Evolutionary conservation across 2,888 invertebrate genomes (phyloP).

Genomic region (Phyllotreta striolata): DNA sequence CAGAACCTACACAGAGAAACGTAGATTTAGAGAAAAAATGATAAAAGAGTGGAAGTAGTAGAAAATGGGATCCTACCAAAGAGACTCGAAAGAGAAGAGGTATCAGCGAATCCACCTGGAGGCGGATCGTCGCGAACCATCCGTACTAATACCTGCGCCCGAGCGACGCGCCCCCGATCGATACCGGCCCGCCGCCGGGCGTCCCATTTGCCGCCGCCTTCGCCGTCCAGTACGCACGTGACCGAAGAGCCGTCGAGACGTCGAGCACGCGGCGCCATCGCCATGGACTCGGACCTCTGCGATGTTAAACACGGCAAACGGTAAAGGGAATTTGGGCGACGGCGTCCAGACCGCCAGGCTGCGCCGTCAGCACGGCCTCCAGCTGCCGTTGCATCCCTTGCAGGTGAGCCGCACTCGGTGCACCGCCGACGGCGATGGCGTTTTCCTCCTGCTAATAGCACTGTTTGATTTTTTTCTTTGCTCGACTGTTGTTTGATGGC

Average conservation of each 20-base stretch:
- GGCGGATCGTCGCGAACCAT: constrained; percentile 25
- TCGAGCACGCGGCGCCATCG: constrained; percentile 46
- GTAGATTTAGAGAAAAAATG: too few species aligned
- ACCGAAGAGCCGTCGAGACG: constrained; percentile 44
- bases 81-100: too few species aligned
- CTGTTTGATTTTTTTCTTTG: too few species aligned
- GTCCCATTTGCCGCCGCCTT: constrained; percentile 29
- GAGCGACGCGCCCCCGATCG: constrained; percentile 40
- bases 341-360: constrained; percentile 59
- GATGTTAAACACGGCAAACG: constrained; percentile 51
- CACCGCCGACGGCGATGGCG: constrained; percentile 17
- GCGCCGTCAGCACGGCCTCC: constrained; percentile 82
- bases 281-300: constrained; percentile 50
- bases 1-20: too few species aligned
- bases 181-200: constrained; percentile 40
- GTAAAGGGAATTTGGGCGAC: constrained; percentile 45
- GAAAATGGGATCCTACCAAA: too few species aligned
- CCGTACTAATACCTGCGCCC: constrained; percentile 10
- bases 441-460: constrained; percentile 18
- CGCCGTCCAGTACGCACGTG: constrained; percentile 50
- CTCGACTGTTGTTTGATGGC: too few species aligned
- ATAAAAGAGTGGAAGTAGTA: too few species aligned
- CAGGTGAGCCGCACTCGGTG: constrained; percentile 65
- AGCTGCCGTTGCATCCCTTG: constrained; percentile 84
- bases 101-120: constrained; percentile 5